phyloP scores from a whole-genome alignment of 2,888 invertebrate genomes.

The Ormyrus labotus region DNA sequence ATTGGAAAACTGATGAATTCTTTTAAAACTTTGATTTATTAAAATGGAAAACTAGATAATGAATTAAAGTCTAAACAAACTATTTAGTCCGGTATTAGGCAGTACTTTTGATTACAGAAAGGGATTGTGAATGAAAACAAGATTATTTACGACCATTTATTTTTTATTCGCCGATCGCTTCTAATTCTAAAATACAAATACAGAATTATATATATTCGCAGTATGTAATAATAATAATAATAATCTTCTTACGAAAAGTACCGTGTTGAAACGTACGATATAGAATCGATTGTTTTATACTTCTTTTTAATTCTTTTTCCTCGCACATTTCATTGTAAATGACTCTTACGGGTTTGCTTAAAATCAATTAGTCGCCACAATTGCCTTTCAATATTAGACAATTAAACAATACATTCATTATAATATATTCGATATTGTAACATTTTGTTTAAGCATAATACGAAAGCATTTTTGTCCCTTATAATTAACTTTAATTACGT shows the following conservation, averaged over 20 bases:
- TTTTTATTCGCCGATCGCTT: conserved; percentile 48
- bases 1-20: no score
- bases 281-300: conserved; percentile 20
- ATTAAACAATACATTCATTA: conserved; percentile 73
- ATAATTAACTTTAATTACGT: conserved; percentile 29
- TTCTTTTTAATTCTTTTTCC: conserved; percentile 11
- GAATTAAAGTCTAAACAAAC: no score
- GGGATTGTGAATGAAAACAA: conserved; percentile 27
- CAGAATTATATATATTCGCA: conserved; percentile 51
- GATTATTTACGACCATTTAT: conserved; percentile 40
- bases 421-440: conserved; percentile 47
- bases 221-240: conserved; percentile 56
- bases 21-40: no score
- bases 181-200: conserved; percentile 57
- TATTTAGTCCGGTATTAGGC: no score
- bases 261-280: conserved; percentile 43
- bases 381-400: conserved; percentile 65
- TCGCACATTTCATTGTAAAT: conserved; percentile 31
- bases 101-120: neutral
- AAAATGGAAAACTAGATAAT: no score
- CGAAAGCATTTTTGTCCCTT: conserved; percentile 35
- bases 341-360: neutral
- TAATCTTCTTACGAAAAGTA: conserved; percentile 37
- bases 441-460: conserved; percentile 41
- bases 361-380: conserved; percentile 29